Base-by-base conservation (phyloP, 2,888 invertebrate genomes). In the Congeria kusceri region DNA sequence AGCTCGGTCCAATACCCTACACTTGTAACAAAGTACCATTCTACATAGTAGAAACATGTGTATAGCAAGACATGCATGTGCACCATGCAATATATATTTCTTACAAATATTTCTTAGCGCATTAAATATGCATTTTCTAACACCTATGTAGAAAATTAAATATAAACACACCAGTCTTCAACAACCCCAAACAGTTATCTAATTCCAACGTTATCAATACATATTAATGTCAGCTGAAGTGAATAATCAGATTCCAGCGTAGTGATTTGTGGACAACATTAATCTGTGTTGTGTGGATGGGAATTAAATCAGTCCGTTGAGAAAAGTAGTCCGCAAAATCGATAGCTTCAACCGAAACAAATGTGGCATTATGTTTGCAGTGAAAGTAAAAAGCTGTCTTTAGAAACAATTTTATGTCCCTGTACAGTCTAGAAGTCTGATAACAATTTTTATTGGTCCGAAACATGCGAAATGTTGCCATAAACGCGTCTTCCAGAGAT, bases 231-330 rank as follows among this genome's bases (percentile, higher is more conserved):
- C 80, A 68, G 59, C 57, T 67, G 63, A 58, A 56, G 32, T 64
- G 75, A 71, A 67, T 80, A 75, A 80, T 75, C 67, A 64, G 80
- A 80, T 80, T 72, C 29, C 71, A 39, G 68, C 63, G 68, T 75
- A 72, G 61, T 80, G 80, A 80, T 80, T 75, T 75, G 80, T 80
- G 75, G 53, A 71, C 56, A 64, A 75, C 75, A 67, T 63, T 71
- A 75, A 80, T 75, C 61, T 64, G 23, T 56, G 57, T 61, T 67
- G 65, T 67, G 71, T 47, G 71, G 44, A 80, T 75, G 72, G 75
- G 71, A 75, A 75, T 68, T 71, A 72, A 71, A 80, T 80, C 68
- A 63, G 61, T 75, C 75, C 75, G 71, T 71, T 61, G 75, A 75
- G 80, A 59, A 76, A 78, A 79, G 71, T 75, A 68, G 73, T 68